phyloP scores from a whole-genome alignment of 2,888 invertebrate species.

The Pheosia tremula region DNA sequence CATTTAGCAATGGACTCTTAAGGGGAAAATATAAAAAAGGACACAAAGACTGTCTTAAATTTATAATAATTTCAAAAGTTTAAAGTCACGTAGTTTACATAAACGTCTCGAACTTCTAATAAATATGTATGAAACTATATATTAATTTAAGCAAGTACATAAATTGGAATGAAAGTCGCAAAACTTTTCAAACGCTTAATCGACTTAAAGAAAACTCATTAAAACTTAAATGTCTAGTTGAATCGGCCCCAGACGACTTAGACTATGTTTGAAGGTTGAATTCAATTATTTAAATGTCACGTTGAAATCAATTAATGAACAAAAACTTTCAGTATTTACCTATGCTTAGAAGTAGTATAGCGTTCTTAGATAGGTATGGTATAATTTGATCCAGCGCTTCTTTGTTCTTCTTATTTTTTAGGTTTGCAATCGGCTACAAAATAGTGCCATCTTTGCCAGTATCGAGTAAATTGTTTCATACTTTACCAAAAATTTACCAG shows the following conservation, averaged over 20 bases:
- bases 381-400: too few species aligned
- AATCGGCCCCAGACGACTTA: slow-evolving; percentile 20
- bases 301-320: not conserved
- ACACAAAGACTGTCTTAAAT: too few species aligned
- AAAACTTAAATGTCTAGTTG: slow-evolving; percentile 37
- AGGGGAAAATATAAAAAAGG: too few species aligned
- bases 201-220: slow-evolving; percentile 49
- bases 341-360: too few species aligned
- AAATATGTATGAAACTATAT: not conserved
- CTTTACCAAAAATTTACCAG: too few species aligned
- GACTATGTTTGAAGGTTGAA: slow-evolving; percentile 38
- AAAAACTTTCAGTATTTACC: slow-evolving; percentile 16
- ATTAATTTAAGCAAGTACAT: not conserved
- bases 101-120: not conserved
- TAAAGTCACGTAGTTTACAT: not conserved
- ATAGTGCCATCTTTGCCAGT: too few species aligned
- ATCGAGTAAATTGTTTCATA: too few species aligned
- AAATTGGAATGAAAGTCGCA: not conserved
- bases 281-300: slow-evolving; percentile 41
- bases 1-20: too few species aligned
- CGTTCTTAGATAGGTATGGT: too few species aligned
- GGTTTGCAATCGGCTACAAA: too few species aligned
- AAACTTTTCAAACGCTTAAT: slow-evolving; percentile 30
- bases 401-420: too few species aligned
- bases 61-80: too few species aligned